phyloP scores from a whole-genome alignment of 2,888 invertebrate genomes.

The Eilema griseolum region DNA sequence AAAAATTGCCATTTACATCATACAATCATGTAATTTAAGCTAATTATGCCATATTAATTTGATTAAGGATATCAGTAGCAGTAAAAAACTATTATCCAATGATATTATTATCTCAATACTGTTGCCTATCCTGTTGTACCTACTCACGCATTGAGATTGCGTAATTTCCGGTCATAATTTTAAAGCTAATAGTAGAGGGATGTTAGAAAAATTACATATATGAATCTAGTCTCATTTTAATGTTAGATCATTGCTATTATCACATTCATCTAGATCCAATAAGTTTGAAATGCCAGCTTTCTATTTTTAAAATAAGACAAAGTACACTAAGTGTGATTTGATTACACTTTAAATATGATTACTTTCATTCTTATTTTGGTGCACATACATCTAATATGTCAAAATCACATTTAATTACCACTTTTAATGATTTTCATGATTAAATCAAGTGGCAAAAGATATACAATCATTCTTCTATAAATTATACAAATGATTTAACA shows the following conservation, averaged over 20 bases:
- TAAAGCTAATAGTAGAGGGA: too few relatives aligned
- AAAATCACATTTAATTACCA: conserved; percentile 13
- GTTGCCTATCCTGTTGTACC: neutral
- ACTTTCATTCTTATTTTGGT: conserved; percentile 5
- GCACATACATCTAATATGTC: conserved; percentile 1
- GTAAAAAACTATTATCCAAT: conserved; percentile 28
- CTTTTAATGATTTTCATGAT: neutral
- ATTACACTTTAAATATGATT: conserved; percentile 3
- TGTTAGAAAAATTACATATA: too few relatives aligned
- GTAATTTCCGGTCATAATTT: too few relatives aligned
- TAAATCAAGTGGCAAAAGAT: conserved; percentile 10
- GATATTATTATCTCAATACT: neutral
- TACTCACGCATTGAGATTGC: neutral
- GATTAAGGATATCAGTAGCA: conserved; percentile 27
- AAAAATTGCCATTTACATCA: neutral
- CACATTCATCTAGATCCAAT: conserved; percentile 18
- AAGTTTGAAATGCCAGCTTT: conserved; percentile 40
- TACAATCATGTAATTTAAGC: conserved; percentile 20
- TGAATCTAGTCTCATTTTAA: neutral
- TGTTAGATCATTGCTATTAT: conserved; percentile 19
- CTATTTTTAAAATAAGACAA: conserved; percentile 32
- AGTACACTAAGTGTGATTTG: conserved; percentile 12
- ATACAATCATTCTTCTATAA: neutral
- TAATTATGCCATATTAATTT: conserved; percentile 30
- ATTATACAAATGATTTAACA: neutral